Conservation (phyloP, 2,888 invertebrate species). For the Eledona agricola region DNA sequence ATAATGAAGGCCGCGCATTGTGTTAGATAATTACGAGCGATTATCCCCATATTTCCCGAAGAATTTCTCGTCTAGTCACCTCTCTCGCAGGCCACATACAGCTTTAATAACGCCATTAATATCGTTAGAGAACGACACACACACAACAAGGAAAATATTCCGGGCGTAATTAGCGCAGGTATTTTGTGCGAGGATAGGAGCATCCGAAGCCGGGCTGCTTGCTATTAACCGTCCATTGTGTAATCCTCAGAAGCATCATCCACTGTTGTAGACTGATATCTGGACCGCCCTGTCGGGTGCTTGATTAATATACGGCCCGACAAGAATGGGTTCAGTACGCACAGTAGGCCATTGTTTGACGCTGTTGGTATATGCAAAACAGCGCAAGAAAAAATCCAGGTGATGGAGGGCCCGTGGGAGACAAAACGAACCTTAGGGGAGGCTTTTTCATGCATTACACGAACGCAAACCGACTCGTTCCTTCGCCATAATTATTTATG, state of each 20-base stretch:
- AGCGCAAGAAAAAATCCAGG: constrained; percentile 33
- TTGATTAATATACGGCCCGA: constrained; percentile 39
- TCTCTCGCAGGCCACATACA: constrained; percentile 23
- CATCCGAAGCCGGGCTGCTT: constrained; percentile 10
- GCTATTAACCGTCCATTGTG: constrained; percentile 34
- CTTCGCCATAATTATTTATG: constrained; percentile 21
- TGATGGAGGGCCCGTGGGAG: constrained; percentile 35
- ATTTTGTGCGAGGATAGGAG: constrained; percentile 4
- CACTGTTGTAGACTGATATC: constrained; percentile 34
- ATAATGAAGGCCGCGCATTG: constrained; percentile 24
- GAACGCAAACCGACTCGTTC: constrained; percentile 7
- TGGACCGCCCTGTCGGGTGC: constrained; percentile 38
- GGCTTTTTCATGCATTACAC: constrained; percentile 15
- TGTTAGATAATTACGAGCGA: constrained; percentile 27
- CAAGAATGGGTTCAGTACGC: constrained; percentile 37
- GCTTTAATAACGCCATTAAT: constrained; percentile 30
- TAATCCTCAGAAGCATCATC: constrained; percentile 34
- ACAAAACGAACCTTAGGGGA: constrained; percentile 13
- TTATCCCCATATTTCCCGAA: constrained; percentile 21
- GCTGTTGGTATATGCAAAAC: constrained; percentile 37
- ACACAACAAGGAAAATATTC: constrained; percentile 29
- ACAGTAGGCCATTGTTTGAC: constrained; percentile 37
- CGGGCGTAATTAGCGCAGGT: constrained; percentile 23
- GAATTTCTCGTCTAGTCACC: constrained; percentile 20
- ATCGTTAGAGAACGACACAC: constrained; percentile 23